Percentiles rank a stretch among this genome's conserved stretches.
Evolutionary conservation across 2,113 vertebrate species (phyloP).

Genomic region (Equus przewalskii): DNA sequence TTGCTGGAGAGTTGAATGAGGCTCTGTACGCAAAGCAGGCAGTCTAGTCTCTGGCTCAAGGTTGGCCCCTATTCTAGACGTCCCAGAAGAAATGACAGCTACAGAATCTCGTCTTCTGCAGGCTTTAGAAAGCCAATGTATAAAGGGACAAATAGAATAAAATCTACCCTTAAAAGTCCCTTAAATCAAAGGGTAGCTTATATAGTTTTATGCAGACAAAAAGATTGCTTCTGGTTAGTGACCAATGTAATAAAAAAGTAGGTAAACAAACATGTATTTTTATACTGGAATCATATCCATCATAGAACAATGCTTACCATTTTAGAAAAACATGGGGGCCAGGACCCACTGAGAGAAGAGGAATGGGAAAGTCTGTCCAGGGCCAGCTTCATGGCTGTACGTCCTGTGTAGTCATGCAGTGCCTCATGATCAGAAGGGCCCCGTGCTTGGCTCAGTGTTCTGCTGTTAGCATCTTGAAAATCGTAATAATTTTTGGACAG

Average conservation of each 20-base stretch:
- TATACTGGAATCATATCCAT: neutral
- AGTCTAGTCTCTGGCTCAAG: neutral
- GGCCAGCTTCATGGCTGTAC: accelerated
- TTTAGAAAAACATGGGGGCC: neutral
- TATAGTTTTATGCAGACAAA: neutral
- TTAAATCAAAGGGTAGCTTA: neutral
- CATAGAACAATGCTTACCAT: neutral
- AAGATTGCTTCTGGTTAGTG: neutral
- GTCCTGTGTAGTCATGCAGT: neutral
- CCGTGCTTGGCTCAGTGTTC: neutral
- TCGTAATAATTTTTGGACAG: neutral
- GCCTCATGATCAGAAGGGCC: neutral
- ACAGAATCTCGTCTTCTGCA: neutral
- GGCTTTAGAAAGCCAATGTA: neutral
- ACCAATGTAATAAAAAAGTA: neutral
- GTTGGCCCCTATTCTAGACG: neutral
- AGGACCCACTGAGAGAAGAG: neutral
- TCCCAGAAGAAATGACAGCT: neutral
- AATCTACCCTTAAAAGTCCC: neutral
- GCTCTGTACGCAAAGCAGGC: neutral
- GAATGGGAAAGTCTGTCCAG: neutral
- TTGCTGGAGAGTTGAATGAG: neutral
- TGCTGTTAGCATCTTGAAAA: neutral
- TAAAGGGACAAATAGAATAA: neutral
- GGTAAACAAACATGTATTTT: neutral